Evolutionary conservation across 2,888 invertebrate genomes (phyloP).

Genomic region (Andrena haemorrhoa): DNA sequence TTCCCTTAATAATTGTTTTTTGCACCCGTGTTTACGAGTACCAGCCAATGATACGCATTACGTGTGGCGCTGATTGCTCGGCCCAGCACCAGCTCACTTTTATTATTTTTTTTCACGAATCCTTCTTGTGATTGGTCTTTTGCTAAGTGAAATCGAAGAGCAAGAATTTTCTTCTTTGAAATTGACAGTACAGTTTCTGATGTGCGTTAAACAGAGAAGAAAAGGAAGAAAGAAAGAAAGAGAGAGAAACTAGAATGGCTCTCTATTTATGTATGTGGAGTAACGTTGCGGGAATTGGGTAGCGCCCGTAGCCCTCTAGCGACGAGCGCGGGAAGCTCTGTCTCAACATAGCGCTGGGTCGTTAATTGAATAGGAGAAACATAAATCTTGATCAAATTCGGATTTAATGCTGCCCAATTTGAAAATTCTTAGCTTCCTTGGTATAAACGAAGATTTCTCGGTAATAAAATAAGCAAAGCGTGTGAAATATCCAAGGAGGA

Average conservation of each 20-base stretch:
- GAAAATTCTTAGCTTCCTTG: neutral
- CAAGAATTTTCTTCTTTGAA: neutral
- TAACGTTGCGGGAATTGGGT: neutral
- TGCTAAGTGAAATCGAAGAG: neutral
- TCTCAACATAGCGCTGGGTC: no score
- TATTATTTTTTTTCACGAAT: neutral
- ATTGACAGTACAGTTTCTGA: neutral
- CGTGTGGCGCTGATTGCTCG: constrained; percentile 69
- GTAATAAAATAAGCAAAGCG: neutral
- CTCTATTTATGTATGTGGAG: neutral
- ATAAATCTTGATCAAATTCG: no score
- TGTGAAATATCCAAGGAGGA: neutral
- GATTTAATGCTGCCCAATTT: neutral
- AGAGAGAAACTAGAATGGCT: neutral
- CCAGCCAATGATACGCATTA: constrained; percentile 76
- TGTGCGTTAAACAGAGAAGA: neutral
- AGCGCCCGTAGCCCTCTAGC: neutral
- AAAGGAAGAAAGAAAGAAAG: neutral
- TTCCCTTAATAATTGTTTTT: constrained; percentile 71
- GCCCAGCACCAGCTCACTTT: constrained; percentile 35
- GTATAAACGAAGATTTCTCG: neutral
- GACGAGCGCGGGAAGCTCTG: neutral
- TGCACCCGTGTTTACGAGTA: constrained; percentile 67
- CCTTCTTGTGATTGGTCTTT: neutral
- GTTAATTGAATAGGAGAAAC: no score